Evolutionary conservation across 2,113 vertebrate species (phyloP).

Genomic region (Numida meleagris): DNA sequence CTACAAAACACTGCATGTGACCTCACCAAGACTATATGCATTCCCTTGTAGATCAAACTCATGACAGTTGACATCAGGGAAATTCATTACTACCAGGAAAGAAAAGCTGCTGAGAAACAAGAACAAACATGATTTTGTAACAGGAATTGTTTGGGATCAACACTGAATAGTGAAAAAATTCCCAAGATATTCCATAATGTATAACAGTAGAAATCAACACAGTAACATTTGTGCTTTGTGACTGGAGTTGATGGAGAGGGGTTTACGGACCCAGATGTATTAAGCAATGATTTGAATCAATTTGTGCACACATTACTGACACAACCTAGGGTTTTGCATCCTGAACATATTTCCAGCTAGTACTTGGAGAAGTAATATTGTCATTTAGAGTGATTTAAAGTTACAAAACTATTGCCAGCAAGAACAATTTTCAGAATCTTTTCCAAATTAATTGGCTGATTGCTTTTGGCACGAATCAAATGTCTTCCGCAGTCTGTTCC

Average conservation of each 20-base stretch:
- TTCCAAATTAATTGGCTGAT: slow-evolving; percentile 27
- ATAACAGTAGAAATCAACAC: neutral
- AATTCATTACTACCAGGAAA: neutral
- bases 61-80: neutral
- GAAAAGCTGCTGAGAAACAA: slow-evolving; percentile 18
- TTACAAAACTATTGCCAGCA: slow-evolving; percentile 34
- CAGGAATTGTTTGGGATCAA: slow-evolving; percentile 2
- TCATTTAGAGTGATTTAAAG: slow-evolving; percentile 51
- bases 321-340: neutral
- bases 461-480: slow-evolving; percentile 24
- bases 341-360: slow-evolving; percentile 32
- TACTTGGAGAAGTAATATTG: slow-evolving; percentile 49
- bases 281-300: slow-evolving; percentile 27
- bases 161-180: neutral
- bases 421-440: slow-evolving; percentile 53
- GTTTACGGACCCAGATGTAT: neutral
- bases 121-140: slow-evolving; percentile 7
- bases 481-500: neutral
- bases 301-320: neutral
- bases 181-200: neutral
- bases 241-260: neutral
- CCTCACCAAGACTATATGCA: neutral
- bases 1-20: neutral
- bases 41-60: neutral
- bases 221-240: neutral